phyloP scores from a whole-genome alignment of 1,140 invertebrate genomes.

The Bradynema listronoti region DNA sequence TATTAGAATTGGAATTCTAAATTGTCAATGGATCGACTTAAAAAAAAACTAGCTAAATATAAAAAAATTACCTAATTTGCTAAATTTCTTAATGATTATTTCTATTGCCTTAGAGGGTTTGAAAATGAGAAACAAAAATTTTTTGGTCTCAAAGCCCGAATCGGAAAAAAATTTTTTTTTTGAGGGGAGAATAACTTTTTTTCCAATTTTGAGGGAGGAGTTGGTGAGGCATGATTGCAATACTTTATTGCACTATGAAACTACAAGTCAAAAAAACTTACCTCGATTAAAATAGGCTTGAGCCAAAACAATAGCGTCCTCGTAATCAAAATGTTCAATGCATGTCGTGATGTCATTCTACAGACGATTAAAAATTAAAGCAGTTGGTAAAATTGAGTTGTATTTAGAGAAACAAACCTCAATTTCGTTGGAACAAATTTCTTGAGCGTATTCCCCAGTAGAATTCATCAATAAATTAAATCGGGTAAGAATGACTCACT shows the following conservation, averaged over 20 bases:
- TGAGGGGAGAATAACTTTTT: too few species aligned
- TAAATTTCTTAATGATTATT: too few species aligned
- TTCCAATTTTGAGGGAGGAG: too few species aligned
- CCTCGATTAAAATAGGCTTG: conserved; percentile 32
- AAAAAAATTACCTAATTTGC: too few species aligned
- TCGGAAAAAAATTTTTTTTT: too few species aligned
- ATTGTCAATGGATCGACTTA: too few species aligned
- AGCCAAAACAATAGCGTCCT: conserved; percentile 34
- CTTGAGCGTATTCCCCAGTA: conserved; percentile 10
- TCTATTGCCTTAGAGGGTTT: too few species aligned
- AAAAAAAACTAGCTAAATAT: too few species aligned
- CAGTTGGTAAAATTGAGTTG: background rate
- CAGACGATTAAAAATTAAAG: conserved; percentile 9
- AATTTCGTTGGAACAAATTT: conserved; percentile 10
- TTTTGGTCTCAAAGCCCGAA: background rate
- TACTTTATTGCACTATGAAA: too few species aligned
- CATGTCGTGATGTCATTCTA: conserved; percentile 22
- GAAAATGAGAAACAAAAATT: too few species aligned
- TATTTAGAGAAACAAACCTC: conserved; percentile 12
- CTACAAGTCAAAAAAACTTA: conserved; percentile 11
- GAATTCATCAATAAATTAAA: background rate
- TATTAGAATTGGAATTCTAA: too few species aligned
- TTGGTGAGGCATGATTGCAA: background rate
- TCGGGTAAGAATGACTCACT: background rate
- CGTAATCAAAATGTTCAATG: conserved; percentile 36